phyloP scores from a whole-genome alignment of 2,797 vertebrate species.

The Gymnocypris eckloni region DNA sequence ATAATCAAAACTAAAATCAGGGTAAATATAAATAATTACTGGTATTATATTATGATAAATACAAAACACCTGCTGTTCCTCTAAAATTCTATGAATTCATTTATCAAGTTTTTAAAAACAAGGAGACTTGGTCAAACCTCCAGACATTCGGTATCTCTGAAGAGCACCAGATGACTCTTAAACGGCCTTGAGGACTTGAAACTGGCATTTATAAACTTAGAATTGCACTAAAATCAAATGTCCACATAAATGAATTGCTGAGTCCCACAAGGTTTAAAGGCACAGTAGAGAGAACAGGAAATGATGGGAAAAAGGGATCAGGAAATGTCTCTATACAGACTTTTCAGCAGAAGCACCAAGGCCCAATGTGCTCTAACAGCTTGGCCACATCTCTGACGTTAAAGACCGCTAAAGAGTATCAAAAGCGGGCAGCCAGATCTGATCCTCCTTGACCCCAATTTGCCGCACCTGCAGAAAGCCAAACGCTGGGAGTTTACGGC shows the following conservation, averaged over 20 bases:
- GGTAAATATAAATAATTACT: not conserved
- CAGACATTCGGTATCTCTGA: not conserved
- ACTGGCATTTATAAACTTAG: not conserved
- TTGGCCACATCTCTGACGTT: not conserved
- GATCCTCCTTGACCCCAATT: constrained; percentile 67
- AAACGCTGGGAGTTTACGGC: constrained; percentile 64
- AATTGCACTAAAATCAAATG: not conserved
- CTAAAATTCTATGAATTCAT: too few relatives aligned
- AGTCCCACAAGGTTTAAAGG: not conserved
- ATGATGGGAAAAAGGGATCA: not conserved
- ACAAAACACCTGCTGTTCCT: too few relatives aligned
- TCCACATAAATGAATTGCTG: not conserved
- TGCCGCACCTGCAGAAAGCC: constrained; percentile 65
- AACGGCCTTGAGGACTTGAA: not conserved
- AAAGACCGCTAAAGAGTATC: constrained; percentile 45
- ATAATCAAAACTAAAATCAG: not conserved
- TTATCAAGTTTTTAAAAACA: not conserved
- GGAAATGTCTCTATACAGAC: not conserved
- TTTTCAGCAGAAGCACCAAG: not conserved
- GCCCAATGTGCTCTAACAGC: not conserved
- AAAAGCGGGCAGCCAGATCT: constrained; percentile 48
- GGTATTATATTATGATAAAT: not conserved
- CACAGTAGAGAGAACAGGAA: not conserved
- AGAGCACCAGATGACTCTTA: not conserved
- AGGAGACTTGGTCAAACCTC: not conserved